These are phyloP conservation scores for Pachyseris speciosa DNA, from an alignment of 64 coral and sea anemone species.

Conservation along the genomic window DNA sequence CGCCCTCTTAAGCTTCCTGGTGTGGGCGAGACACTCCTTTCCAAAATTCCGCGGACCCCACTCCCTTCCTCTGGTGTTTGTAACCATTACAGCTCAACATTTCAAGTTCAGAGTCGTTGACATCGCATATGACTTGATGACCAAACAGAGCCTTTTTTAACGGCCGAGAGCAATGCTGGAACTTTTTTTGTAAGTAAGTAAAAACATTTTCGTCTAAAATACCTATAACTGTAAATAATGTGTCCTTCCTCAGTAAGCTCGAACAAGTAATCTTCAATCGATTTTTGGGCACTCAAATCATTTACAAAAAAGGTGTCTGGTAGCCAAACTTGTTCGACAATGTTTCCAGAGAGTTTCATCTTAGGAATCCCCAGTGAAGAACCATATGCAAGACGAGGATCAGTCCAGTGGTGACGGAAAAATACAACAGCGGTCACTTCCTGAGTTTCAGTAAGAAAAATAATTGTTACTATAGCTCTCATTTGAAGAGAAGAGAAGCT, in stretches of 20 bases:
- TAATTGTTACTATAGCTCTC: too few species aligned
- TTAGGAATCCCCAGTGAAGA: background rate
- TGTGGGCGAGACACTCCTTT: too few species aligned
- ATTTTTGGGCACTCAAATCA: slow-evolving; percentile 43
- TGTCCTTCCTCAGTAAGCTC: slow-evolving; percentile 7
- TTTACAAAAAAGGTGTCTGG: slow-evolving; percentile 60
- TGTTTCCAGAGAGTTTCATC: slow-evolving; percentile 11
- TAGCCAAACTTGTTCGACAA: slow-evolving; percentile 58
- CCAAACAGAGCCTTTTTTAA: too few species aligned
- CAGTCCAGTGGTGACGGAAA: slow-evolving; percentile 64
- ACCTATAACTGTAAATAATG: slow-evolving; percentile 48
- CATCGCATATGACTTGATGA: too few species aligned
- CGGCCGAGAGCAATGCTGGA: too few species aligned
- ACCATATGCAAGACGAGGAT: slow-evolving; percentile 48
- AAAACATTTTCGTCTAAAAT: background rate
- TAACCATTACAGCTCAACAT: too few species aligned
- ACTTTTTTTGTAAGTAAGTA: background rate
- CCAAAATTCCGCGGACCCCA: too few species aligned
- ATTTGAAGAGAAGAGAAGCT: background rate
- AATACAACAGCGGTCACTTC: slow-evolving; percentile 48
- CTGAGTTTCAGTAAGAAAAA: slow-evolving; percentile 18
- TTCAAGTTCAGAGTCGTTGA: too few species aligned
- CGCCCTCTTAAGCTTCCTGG: too few species aligned
- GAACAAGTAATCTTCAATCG: slow-evolving; percentile 11
- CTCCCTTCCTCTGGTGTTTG: too few species aligned